A percentile compares a stretch with the other conserved stretches of the same genome.
phyloP scores from a whole-genome alignment of 2,113 vertebrate genomes.

The Hippocampus barbouri region DNA sequence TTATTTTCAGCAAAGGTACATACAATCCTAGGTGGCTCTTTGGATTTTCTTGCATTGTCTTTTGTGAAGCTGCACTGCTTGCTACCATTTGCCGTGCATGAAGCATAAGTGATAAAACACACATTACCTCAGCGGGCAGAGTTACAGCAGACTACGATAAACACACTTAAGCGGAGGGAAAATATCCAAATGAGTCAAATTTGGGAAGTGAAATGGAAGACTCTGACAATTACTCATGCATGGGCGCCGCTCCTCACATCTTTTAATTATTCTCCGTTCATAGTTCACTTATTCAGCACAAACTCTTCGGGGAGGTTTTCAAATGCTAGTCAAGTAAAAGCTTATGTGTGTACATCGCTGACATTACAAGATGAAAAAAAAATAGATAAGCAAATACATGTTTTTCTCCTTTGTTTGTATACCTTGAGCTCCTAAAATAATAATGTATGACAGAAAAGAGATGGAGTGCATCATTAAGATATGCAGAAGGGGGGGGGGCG shows the following conservation, averaged over 20 bases:
- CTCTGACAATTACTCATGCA: neutral
- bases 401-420: constrained; percentile 12
- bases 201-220: constrained; percentile 25
- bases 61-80: neutral
- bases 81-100: neutral
- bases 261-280: constrained; percentile 21
- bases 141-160: constrained; percentile 1
- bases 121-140: constrained; percentile 11
- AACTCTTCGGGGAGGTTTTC: constrained; percentile 3
- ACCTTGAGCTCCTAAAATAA: neutral
- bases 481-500: neutral
- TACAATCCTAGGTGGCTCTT: too few species aligned
- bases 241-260: neutral
- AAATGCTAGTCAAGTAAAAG: neutral
- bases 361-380: neutral
- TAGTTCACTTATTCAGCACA: constrained; percentile 17
- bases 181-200: constrained; percentile 26
- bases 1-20: constrained; percentile 3
- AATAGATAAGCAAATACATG: neutral
- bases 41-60: neutral
- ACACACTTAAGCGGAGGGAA: constrained; percentile 15
- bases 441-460: neutral
- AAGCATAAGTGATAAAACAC: constrained; percentile 7
- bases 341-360: constrained; percentile 1
- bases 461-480: neutral